Evolutionary conservation across 2,888 invertebrate species (phyloP).

Genomic region (Agrochola lota): DNA sequence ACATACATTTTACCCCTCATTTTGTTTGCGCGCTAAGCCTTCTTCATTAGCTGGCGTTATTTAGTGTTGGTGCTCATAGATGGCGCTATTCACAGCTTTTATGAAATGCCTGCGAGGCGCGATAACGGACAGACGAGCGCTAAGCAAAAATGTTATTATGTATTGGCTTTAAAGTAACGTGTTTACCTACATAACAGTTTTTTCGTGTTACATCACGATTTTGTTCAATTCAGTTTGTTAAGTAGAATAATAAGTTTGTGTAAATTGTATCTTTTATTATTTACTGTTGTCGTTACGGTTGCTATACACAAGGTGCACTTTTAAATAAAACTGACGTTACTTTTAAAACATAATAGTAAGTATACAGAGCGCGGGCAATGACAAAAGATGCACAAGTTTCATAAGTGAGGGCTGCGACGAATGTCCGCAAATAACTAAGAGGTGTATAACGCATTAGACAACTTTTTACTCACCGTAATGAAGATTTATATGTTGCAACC

Average conservation of each 20-base stretch:
- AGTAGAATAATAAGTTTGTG: neutral
- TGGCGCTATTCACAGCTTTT: slow-evolving; percentile 26
- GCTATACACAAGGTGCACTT: neutral
- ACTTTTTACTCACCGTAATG: slow-evolving; percentile 4
- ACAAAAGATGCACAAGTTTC: slow-evolving; percentile 6
- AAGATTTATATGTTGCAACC: slow-evolving; percentile 10
- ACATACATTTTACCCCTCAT: neutral
- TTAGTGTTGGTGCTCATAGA: slow-evolving; percentile 24
- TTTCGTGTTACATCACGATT: slow-evolving; percentile 2
- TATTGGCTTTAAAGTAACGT: neutral
- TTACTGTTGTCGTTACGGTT: neutral
- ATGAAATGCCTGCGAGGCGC: slow-evolving; percentile 24
- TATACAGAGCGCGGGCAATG: neutral
- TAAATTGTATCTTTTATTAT: neutral
- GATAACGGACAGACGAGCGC: slow-evolving; percentile 33
- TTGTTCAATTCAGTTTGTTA: neutral
- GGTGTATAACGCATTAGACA: slow-evolving; percentile 23
- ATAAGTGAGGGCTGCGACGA: slow-evolving; percentile 25
- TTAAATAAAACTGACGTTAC: neutral
- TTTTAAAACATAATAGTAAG: neutral
- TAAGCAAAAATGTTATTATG: slow-evolving; percentile 10
- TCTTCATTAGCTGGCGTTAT: slow-evolving; percentile 13
- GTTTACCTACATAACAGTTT: neutral
- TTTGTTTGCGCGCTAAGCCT: neutral
- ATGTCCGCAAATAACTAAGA: slow-evolving; percentile 3